Conservation (phyloP, 2,888 invertebrate species). For the Crioceris asparagi region DNA sequence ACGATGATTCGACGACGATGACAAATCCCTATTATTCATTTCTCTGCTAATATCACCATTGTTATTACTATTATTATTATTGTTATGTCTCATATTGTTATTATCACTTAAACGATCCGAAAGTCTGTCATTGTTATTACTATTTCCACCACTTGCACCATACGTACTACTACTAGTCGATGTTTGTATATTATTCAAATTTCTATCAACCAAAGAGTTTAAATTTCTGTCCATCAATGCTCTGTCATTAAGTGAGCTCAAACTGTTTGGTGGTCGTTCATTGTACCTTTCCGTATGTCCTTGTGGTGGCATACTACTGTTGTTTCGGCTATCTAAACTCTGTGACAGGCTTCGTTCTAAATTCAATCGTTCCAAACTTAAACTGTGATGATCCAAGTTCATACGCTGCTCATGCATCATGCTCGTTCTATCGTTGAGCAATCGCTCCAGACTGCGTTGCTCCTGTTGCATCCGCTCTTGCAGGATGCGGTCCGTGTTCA, state of each 20-base stretch:
- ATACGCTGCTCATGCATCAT: conserved; percentile 27
- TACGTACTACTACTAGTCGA: conserved; percentile 9
- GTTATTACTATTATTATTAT: conserved; percentile 14
- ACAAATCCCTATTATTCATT: conserved; percentile 4
- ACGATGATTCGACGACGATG: too few species aligned
- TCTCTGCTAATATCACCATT: conserved; percentile 8
- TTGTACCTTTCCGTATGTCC: conserved; percentile 18
- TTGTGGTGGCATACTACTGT: conserved; percentile 8
- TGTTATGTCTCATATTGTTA: conserved; percentile 17
- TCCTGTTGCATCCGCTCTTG: conserved; percentile 32
- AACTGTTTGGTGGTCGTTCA: conserved; percentile 15
- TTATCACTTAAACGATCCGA: conserved; percentile 18
- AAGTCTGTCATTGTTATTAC: conserved; percentile 17
- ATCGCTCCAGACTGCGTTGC: conserved; percentile 30
- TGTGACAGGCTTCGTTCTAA: conserved; percentile 31
- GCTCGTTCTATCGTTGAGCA: conserved; percentile 31
- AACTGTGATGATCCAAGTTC: conserved; percentile 29
- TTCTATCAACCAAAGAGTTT: conserved; percentile 23
- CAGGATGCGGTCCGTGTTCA: conserved; percentile 29
- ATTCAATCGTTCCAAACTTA: conserved; percentile 32
- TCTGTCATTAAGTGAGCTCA: conserved; percentile 18
- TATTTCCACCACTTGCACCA: conserved; percentile 6
- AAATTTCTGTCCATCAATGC: conserved; percentile 32
- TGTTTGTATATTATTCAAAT: conserved; percentile 20
- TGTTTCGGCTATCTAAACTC: conserved; percentile 25